Percentiles rank a stretch among this genome's conserved stretches.
Evolutionary conservation across 2,888 invertebrate genomes (phyloP).

Genomic region (Chromoteleia sp.): DNA sequence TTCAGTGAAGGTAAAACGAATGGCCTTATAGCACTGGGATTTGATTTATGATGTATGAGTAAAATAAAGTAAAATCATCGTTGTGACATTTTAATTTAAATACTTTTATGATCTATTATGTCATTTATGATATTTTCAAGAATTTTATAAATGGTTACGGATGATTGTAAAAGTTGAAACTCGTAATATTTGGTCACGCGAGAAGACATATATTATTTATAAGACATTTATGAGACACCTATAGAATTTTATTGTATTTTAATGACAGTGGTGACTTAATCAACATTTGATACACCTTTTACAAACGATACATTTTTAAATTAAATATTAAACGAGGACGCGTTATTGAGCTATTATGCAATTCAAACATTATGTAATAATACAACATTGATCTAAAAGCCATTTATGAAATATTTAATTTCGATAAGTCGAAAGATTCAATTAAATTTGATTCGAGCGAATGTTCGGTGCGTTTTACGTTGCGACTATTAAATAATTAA

Average conservation of each 20-base stretch:
- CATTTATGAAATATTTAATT: no score
- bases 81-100: neutral
- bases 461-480: no score
- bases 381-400: no score
- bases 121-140: neutral
- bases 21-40: neutral
- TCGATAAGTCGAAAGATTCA: no score
- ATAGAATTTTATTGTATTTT: conserved; percentile 6
- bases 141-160: neutral
- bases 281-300: neutral
- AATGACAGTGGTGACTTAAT: conserved; percentile 18
- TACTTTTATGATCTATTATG: neutral
- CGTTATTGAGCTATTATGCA: no score
- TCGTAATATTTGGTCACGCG: neutral
- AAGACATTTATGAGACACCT: conserved; percentile 13
- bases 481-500: no score
- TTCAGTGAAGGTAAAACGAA: conserved; percentile 1
- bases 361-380: no score
- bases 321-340: no score
- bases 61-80: neutral
- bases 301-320: no score
- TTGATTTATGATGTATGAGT: conserved; percentile 9
- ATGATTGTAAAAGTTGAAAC: neutral
- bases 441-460: no score
- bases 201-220: conserved; percentile 2